A percentile compares a stretch with the other conserved stretches of the same genome.
Evolutionary conservation across 2,797 vertebrate species (phyloP).

Genomic region (Thamnophis elegans): DNA sequence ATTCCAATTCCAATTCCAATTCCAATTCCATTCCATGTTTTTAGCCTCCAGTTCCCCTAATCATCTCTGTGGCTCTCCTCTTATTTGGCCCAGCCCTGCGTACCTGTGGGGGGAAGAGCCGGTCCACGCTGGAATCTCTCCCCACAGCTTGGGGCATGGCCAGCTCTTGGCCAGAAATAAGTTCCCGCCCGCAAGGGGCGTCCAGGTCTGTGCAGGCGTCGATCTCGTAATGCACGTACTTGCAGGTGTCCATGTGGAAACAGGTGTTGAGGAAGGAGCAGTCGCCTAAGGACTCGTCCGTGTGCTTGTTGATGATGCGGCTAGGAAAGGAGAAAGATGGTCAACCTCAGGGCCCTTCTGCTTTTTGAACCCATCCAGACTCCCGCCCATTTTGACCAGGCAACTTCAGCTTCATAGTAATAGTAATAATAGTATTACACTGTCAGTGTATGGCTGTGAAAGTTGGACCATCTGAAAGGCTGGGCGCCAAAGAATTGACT

Average conservation of each 20-base stretch:
- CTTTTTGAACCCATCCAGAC: not conserved
- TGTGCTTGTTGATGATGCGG: slow-evolving; percentile 95
- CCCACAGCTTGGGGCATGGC: slow-evolving; percentile 75
- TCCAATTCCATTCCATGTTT: too few relatives aligned
- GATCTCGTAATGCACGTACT: slow-evolving; percentile 95
- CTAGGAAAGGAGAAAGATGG: slow-evolving; percentile 56
- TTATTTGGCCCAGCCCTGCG: not conserved
- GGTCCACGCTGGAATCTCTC: slow-evolving; percentile 82
- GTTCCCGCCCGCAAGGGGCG: slow-evolving; percentile 71
- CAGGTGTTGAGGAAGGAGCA: slow-evolving; percentile 96
- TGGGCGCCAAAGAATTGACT: too few relatives aligned
- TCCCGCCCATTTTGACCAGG: not conserved
- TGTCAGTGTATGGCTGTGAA: too few relatives aligned
- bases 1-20: too few relatives aligned
- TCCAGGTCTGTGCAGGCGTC: slow-evolving; percentile 82
- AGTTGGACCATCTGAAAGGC: too few relatives aligned
- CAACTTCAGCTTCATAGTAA: not conserved
- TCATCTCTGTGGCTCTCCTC: too few relatives aligned
- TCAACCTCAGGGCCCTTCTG: not conserved
- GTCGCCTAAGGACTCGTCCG: slow-evolving; percentile 90
- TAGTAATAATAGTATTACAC: too few relatives aligned
- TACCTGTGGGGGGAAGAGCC: slow-evolving; percentile 91
- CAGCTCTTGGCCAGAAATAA: slow-evolving; percentile 75
- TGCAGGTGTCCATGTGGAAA: slow-evolving; percentile 97
- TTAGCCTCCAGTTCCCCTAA: too few relatives aligned